These are phyloP conservation scores for Ypsolopha sequella DNA, from an alignment of 2,888 invertebrate genomes.

Conservation along the genomic window DNA sequence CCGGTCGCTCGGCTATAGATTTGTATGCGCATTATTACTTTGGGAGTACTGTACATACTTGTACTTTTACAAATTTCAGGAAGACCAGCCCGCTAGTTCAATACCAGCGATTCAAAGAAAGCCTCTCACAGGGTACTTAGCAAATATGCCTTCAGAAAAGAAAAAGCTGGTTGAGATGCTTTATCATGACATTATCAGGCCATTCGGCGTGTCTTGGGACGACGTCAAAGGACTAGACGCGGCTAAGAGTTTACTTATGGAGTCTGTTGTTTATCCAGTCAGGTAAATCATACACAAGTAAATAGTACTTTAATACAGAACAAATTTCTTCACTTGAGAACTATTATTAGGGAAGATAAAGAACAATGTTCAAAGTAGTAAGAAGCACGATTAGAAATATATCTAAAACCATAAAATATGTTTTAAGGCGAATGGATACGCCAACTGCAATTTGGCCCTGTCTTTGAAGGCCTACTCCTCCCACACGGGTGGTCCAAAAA, in stretches of 20 bases:
- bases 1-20: too few species aligned
- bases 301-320: not conserved
- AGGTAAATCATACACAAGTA: conserved; percentile 23
- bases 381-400: too few species aligned
- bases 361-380: too few species aligned
- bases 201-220: conserved; percentile 81
- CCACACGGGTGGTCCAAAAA: too few species aligned
- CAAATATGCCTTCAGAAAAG: conserved; percentile 64
- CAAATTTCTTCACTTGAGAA: too few species aligned
- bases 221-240: conserved; percentile 79
- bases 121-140: conserved; percentile 34
- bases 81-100: conserved; percentile 13
- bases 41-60: too few species aligned
- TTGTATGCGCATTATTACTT: too few species aligned
- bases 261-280: conserved; percentile 86
- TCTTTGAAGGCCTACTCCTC: too few species aligned
- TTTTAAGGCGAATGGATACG: too few species aligned
- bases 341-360: too few species aligned
- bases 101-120: conserved; percentile 33
- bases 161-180: conserved; percentile 75
- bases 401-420: too few species aligned
- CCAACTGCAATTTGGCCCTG: too few species aligned
- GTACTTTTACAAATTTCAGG: conserved; percentile 16
- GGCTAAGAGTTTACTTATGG: conserved; percentile 84
- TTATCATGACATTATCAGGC: conserved; percentile 72